These are phyloP conservation scores for Crocodylus rhombifer DNA, from an alignment of 2,797 vertebrate species.

Conservation along the genomic window DNA sequence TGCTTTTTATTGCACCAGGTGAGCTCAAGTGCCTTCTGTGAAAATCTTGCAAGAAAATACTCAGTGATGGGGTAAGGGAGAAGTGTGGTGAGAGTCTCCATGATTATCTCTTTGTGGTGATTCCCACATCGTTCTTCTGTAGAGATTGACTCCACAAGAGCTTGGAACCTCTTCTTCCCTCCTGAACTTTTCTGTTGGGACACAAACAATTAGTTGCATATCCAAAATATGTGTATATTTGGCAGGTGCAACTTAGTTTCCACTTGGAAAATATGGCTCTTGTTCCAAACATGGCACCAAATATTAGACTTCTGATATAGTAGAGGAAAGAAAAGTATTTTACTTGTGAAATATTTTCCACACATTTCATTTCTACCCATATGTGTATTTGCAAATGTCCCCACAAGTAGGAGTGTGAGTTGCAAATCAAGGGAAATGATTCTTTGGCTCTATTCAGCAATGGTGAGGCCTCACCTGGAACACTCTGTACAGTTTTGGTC, in stretches of 20 bases:
- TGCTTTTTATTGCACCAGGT: no score
- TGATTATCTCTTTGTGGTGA: not conserved
- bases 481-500: no score
- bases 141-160: conserved; percentile 38
- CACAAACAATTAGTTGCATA: not conserved
- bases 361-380: not conserved
- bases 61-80: not conserved
- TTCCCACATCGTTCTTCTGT: conserved; percentile 10
- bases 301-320: not conserved
- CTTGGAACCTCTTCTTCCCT: not conserved
- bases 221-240: not conserved
- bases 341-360: not conserved
- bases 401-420: not conserved
- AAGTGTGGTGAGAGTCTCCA: not conserved
- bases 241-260: not conserved
- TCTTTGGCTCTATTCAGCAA: no score
- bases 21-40: not conserved
- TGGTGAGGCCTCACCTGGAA: no score
- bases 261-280: not conserved
- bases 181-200: not conserved
- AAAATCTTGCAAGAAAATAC: not conserved
- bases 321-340: not conserved
- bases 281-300: not conserved
- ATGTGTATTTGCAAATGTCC: not conserved
- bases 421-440: no score